These are phyloP conservation scores for Nesometra sesokonis DNA, from an alignment of 35 echinoderm and acorn worm genomes.

Conservation along the genomic window DNA sequence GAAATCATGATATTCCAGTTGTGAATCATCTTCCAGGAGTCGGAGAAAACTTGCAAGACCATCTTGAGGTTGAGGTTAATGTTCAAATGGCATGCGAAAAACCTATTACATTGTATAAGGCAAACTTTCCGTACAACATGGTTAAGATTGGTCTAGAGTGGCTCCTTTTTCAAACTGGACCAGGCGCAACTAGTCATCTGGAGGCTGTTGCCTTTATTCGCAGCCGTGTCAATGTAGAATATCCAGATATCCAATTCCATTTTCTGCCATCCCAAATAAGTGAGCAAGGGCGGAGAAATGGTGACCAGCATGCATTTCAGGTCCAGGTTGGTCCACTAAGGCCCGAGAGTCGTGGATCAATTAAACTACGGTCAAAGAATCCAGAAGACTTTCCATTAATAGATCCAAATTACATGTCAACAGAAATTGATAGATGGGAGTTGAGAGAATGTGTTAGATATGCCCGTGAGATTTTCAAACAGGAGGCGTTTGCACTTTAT, in stretches of 20 bases:
- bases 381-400: conserved; percentile 63
- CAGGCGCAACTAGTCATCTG: conserved; percentile 64
- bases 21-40: conserved; percentile 86
- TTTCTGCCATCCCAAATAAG: conserved; percentile 93
- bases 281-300: conserved; percentile 58
- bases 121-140: conserved; percentile 96
- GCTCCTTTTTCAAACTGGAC: conserved; percentile 75
- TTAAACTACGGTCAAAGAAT: conserved; percentile 57
- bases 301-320: conserved; percentile 78
- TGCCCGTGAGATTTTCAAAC: conserved; percentile 71
- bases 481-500: conserved; percentile 72
- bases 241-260: conserved; percentile 88
- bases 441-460: conserved; percentile 58
- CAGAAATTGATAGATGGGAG: conserved; percentile 71
- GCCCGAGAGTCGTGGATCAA: conserved; percentile 45
- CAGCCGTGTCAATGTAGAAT: conserved; percentile 57
- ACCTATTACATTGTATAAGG: conserved; percentile 80
- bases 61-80: conserved; percentile 89
- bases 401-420: conserved; percentile 83
- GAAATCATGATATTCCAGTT: conserved; percentile 48
- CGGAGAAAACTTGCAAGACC: conserved; percentile 91
- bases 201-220: conserved; percentile 87
- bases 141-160: conserved; percentile 81
- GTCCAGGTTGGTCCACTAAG: conserved; percentile 73
- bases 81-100: conserved; percentile 73